phyloP scores from a whole-genome alignment of 2,888 invertebrate species.

The Drosophila ustulata region DNA sequence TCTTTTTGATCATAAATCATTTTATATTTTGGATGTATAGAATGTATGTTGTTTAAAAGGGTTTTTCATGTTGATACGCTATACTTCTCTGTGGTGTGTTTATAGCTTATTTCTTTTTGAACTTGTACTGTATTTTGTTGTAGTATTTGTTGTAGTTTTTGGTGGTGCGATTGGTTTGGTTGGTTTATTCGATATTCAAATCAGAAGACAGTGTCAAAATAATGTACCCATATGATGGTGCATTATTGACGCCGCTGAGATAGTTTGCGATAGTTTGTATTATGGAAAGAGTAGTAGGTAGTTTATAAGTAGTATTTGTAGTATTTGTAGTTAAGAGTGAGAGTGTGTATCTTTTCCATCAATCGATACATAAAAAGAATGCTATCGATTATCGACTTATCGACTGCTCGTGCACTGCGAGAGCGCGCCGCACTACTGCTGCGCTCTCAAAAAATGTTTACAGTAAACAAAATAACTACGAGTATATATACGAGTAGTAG shows the following conservation, averaged over 20 bases:
- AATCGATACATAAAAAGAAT: not conserved
- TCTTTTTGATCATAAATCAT: conserved; percentile 1
- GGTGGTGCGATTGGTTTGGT: conserved; percentile 44
- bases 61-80: conserved; percentile 69
- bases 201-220: conserved; percentile 86
- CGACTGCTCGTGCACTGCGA: conserved; percentile 46
- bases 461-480: conserved; percentile 34
- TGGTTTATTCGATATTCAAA: conserved; percentile 83
- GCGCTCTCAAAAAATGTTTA: conserved; percentile 29
- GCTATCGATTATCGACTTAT: conserved; percentile 29
- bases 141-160: conserved; percentile 56
- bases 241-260: conserved; percentile 80
- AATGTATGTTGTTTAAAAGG: conserved; percentile 35
- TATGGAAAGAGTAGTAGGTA: conserved; percentile 75
- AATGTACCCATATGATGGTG: conserved; percentile 84
- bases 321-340: conserved; percentile 49
- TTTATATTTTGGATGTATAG: conserved; percentile 23
- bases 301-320: conserved; percentile 35
- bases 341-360: conserved; percentile 28
- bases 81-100: conserved; percentile 74
- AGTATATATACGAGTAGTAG: conserved; percentile 25
- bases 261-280: conserved; percentile 80
- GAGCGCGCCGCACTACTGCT: conserved; percentile 50
- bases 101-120: conserved; percentile 15
- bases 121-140: conserved; percentile 63